Evolutionary conservation across 2,797 vertebrate species (phyloP), one percentile per base, ranked within the genome.

Genomic region (Schizothorax lantsangensis): DNA sequence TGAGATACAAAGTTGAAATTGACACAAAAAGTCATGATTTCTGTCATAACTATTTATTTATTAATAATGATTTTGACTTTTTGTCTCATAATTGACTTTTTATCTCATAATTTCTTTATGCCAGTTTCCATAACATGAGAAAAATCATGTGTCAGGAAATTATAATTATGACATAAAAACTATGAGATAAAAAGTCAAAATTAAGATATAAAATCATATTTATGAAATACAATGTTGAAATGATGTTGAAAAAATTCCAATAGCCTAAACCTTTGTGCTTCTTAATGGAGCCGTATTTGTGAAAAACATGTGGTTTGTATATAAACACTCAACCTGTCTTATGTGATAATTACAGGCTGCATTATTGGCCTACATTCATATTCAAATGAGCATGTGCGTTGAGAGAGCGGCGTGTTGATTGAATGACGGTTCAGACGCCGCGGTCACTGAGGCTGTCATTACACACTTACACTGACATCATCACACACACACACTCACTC

Each of bases 331-430:
- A 30, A 64, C 23, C 57, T 64, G 78, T 64, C 59, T 45, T 19
- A 21, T 64, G 78, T 64, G 78, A 80, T 64, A 47, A 64, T 80
- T 45, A 45, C n/a, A 45, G 38, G 38, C 78, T 45, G 38, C 40
- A 33, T 80, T 33, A 64, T 17, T 2, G 36, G 38, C 54, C 12
- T 59, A 36, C 36, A 26, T 62, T 73, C n/a, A 73, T 62, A 33
- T 33, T 74, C 9, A 62, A 43, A 64, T 64, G 77, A 62, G 52
- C 8, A 11, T 79, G n/a, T 26, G 57, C 11, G 11, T 26, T 6
- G 11, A 62, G 62, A 66, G 62, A 83, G 14, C 12, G 5, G 36
- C 0, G 57, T 45, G 57, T 45, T 80, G 57, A 64, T 30, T 80
- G 40, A 66, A 66, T 12, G 77, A 21, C 6, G 12, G 26, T 49